These are phyloP conservation scores for Gallinago jamesoni DNA, from an alignment of 2,113 vertebrate species.

Conservation along the genomic window DNA sequence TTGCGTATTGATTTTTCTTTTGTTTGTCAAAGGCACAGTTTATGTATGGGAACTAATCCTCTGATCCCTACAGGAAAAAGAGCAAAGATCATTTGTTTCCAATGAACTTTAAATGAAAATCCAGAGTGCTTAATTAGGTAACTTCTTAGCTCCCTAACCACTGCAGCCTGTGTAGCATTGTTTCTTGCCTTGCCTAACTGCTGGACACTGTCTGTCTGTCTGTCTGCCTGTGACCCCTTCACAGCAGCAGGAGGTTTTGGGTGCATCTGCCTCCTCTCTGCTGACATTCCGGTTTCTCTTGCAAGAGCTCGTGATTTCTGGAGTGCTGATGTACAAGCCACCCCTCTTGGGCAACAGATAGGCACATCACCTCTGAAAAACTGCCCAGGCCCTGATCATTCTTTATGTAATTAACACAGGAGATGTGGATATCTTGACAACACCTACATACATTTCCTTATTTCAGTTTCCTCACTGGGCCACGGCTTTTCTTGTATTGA, in stretches of 20 bases:
- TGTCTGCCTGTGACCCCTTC: not conserved
- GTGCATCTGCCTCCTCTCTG: not conserved
- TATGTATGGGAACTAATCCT: not conserved
- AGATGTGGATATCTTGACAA: not conserved
- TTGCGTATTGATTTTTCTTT: not conserved
- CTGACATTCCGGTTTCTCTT: not conserved
- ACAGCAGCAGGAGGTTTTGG: not conserved
- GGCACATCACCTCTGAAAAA: not conserved
- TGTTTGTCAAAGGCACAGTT: slow-evolving; percentile 22
- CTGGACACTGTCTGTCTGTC: not conserved
- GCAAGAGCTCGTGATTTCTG: not conserved
- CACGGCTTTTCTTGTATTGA: not conserved
- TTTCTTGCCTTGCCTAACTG: not conserved
- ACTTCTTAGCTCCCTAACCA: not conserved
- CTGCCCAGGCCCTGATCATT: not conserved
- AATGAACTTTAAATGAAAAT: slow-evolving; percentile 32
- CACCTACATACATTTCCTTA: not conserved
- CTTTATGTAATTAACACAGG: not conserved
- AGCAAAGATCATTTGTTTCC: slow-evolving; percentile 19
- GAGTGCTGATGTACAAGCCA: not conserved
- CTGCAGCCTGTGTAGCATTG: not conserved
- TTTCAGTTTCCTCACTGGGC: not conserved
- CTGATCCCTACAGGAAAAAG: slow-evolving; percentile 21
- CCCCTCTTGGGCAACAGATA: not conserved
- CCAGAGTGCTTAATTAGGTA: not conserved